These are phyloP conservation scores for Helleia helle DNA, from an alignment of 2,888 invertebrate genomes.

Conservation along the genomic window DNA sequence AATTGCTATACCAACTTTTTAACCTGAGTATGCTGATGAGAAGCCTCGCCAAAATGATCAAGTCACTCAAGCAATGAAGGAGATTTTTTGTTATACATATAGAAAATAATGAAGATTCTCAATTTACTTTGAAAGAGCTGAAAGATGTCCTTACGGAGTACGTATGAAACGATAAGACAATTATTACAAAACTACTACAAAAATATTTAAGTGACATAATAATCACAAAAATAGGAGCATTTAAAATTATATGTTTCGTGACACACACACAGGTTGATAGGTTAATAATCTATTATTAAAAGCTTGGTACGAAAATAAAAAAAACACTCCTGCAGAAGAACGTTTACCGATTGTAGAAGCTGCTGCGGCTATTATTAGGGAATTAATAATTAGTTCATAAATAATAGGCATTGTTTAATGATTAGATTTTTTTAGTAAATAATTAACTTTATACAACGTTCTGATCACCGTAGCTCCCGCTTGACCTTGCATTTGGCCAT, in stretches of 20 bases:
- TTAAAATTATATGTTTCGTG: constrained; percentile 34
- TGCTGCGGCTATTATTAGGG: constrained; percentile 37
- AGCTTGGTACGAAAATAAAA: no score
- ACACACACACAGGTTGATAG: constrained; percentile 30
- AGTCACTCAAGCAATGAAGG: constrained; percentile 35
- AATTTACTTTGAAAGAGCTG: constrained; percentile 38
- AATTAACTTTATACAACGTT: no score
- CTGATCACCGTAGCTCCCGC: no score
- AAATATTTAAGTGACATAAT: constrained; percentile 28
- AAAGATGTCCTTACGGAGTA: constrained; percentile 31
- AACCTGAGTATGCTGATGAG: constrained; percentile 25
- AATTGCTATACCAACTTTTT: constrained; percentile 36
- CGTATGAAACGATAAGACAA: constrained; percentile 33
- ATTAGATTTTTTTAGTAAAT: no score
- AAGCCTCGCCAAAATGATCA: constrained; percentile 33
- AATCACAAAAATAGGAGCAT: constrained; percentile 29
- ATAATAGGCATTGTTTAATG: no score
- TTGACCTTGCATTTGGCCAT: no score
- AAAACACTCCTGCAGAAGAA: constrained; percentile 29
- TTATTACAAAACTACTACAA: constrained; percentile 30
- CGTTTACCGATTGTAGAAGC: constrained; percentile 33
- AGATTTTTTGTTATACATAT: constrained; percentile 38
- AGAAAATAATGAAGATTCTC: constrained; percentile 37
- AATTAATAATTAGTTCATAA: no score
- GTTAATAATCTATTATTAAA: constrained; percentile 32